These are phyloP conservation scores for Phrynocephalus forsythii DNA, from an alignment of 2,797 vertebrate genomes.

Conservation along the genomic window DNA sequence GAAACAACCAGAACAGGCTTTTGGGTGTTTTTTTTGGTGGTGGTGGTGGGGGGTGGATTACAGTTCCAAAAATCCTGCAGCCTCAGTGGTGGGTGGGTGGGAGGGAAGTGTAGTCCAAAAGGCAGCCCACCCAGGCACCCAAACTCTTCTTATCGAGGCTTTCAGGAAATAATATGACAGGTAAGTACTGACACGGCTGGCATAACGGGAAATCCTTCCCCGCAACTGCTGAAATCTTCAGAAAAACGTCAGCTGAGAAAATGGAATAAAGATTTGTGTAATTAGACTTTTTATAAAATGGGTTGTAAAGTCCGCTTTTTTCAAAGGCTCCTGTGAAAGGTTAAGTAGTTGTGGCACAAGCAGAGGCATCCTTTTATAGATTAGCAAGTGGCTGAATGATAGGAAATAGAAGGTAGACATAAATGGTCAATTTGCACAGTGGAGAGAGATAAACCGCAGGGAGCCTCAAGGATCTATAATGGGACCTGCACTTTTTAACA, in stretches of 20 bases:
- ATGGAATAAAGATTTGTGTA: conserved; percentile 35
- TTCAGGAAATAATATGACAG: neutral
- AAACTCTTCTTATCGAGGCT: no score
- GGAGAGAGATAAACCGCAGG: conserved; percentile 38
- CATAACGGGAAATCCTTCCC: neutral
- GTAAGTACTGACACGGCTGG: neutral
- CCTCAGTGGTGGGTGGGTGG: neutral
- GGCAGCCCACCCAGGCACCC: neutral
- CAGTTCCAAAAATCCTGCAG: neutral
- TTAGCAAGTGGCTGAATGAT: conserved; percentile 37
- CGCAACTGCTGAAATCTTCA: neutral
- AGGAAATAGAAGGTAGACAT: conserved; percentile 45
- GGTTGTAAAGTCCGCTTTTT: conserved; percentile 20
- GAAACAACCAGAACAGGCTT: neutral
- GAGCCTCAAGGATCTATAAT: conserved; percentile 45
- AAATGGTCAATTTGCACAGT: conserved; percentile 51
- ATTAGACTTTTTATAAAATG: conserved; percentile 42
- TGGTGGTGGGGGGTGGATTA: neutral
- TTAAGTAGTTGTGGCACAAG: conserved; percentile 29
- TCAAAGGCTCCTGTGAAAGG: conserved; percentile 32
- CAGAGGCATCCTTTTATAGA: conserved; percentile 39
- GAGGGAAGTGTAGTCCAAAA: neutral
- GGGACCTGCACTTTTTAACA: conserved; percentile 42
- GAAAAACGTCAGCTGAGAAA: conserved; percentile 21
- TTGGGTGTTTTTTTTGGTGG: neutral